Base-by-base conservation (phyloP, 2,888 invertebrate genomes). In the Sialis fuliginosa region DNA sequence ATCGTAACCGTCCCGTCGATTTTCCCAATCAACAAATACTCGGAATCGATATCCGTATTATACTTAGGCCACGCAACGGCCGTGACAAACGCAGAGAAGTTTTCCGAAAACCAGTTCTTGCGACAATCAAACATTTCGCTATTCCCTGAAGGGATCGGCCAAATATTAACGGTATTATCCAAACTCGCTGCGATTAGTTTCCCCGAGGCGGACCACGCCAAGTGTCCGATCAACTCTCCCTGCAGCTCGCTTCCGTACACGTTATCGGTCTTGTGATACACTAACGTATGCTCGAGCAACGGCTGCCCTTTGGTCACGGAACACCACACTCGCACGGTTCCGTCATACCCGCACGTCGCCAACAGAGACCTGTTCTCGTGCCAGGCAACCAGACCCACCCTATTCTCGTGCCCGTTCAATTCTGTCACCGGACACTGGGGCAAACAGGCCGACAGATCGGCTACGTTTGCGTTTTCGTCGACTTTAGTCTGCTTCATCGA, bases 261-360 rank as follows among this genome's bases (percentile, higher is more conserved):
- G 50, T 66, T 62, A 34, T 65, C 61, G 2, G 69, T 65, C 52
- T 68, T 65, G 50, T 68, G 66, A 55, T 74, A 75, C 7, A 74
- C 65, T 50, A 72, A 61, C 1, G 74, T 74, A 50, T 70, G 71
- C 53, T 74, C 70, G 48, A 74, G 59, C 41, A 47, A 54, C 1
- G 57, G 54, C 47, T 58, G 58, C 33, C 60, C 62, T 47, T 62
- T 58, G 50, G 62, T 60, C 46, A 64, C 62, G 6, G 68, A 62
- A 42, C 65, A 60, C 77, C 76, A 77, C 9, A 75, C 59, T 13
- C 76, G 60, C 0, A 76, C 71, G 2, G 75, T 76, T n/a, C 75
- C 74, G 58, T 77, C 77, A 56, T 68, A 71, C 1, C 73, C 75
- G 55, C 73, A 70, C 3, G 75, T 71, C 22, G 74, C 75, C 35